Percentiles rank a stretch among this genome's conserved stretches.
Conservation (phyloP, 2,797 vertebrate species). For the Gadopsis bispinosus region DNA sequence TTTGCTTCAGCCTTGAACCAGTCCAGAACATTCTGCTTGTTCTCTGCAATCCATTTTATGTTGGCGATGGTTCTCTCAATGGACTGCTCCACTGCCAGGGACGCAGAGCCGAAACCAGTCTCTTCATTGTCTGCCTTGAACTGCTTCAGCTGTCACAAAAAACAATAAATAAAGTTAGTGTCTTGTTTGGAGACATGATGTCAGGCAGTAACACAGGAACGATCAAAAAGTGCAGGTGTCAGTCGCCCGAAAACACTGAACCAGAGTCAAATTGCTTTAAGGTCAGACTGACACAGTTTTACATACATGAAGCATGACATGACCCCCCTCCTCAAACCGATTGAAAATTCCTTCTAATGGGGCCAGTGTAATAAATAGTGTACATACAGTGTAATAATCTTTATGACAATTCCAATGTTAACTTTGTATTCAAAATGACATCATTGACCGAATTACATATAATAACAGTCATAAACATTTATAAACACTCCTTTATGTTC, state of each 20-base stretch:
- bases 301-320: background rate
- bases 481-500: no score
- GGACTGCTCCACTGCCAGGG: constrained; percentile 91
- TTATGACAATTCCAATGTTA: no score
- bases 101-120: constrained; percentile 90
- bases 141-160: constrained; percentile 84
- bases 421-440: no score
- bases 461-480: no score
- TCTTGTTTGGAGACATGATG: background rate
- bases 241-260: background rate
- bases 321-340: no score
- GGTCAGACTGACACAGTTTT: background rate
- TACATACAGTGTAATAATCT: no score
- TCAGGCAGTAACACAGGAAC: background rate
- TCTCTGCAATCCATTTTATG: constrained; percentile 90
- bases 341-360: no score
- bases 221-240: background rate
- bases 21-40: constrained; percentile 65
- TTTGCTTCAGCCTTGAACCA: constrained; percentile 80
- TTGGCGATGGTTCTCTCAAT: constrained; percentile 91
- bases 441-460: no score
- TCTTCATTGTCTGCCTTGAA: constrained; percentile 86
- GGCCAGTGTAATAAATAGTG: no score
- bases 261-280: background rate
- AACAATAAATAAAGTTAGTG: background rate